Base-by-base conservation (phyloP, 2,888 invertebrate species). In the Eilema sororculum region DNA sequence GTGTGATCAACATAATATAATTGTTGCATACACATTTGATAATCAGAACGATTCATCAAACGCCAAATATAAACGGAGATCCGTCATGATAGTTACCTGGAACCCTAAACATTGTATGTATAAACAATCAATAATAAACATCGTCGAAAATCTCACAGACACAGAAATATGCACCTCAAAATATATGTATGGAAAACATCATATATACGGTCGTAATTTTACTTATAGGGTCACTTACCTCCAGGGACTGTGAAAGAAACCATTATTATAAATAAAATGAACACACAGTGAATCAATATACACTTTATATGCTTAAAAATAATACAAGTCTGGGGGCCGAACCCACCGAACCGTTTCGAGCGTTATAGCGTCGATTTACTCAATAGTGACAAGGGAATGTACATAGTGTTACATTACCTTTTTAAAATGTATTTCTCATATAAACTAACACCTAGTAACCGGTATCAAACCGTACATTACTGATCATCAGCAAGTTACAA, bases 281-380 rank as follows among this genome's bases (percentile, higher is more conserved):
- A 94, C 94, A 94, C 93, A 90, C 88, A 84, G 87, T 94, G 91
- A 93, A 94, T 94, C 89, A 95, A 95, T 94, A 95, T 94, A 95
- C 95, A 95, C 93, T 95, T 95, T 95, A 95, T 95, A 93, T 95
- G 78, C 94, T 93, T 95, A 95, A 91, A 91, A 87, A 91, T 90
- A 93, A 90, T 95, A 95, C 94, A 95, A 91, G 87, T 85, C 78
- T 89, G 87, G 86, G 89, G 86, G 74, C 78, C 77, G 78, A 72
- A 78, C 81, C 91, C 91, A 84, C 86, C 82, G 83, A 87, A 89
- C 89, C 89, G 87, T 82, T 77, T 80, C 83, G 81, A 76, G 79
- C 79, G 82, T 72, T 79, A 80, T 76, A 81, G 82, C 81, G 78
- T 82, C 82, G 81, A 75, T 82, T 87, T 85, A 87, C 86, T 87